A percentile compares a stretch with the other conserved stretches of the same genome.
Evolutionary conservation across 2,888 invertebrate genomes (phyloP).

Genomic region (Cabera pusaria): DNA sequence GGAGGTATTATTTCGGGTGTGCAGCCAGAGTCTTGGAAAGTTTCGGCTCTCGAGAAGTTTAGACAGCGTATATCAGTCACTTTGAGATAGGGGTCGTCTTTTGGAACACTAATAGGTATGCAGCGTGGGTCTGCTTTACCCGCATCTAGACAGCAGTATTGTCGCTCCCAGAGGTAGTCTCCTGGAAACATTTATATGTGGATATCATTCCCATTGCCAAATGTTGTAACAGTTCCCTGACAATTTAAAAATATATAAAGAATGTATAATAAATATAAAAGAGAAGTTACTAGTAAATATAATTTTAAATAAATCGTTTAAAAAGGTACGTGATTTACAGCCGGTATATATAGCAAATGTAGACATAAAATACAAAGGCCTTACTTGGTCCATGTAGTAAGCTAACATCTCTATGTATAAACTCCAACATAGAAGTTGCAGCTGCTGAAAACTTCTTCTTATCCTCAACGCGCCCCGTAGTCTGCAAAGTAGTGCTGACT

Average conservation of each 20-base stretch:
- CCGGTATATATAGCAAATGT: background rate
- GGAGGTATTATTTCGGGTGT: constrained; percentile 48
- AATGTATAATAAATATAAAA: too few relatives aligned
- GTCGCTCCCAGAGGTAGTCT: constrained; percentile 49
- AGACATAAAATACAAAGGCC: constrained; percentile 25
- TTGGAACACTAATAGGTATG: constrained; percentile 56
- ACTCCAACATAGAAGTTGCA: constrained; percentile 51
- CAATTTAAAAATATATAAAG: too few relatives aligned
- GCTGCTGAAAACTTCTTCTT: constrained; percentile 50
- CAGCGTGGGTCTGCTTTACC: constrained; percentile 50
- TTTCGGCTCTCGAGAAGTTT: constrained; percentile 66
- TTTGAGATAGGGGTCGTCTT: constrained; percentile 65
- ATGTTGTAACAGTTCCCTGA: too few relatives aligned
- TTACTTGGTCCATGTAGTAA: constrained; percentile 54
- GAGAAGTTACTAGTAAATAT: too few relatives aligned
- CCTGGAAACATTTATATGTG: constrained; percentile 42
- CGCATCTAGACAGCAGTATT: constrained; percentile 51
- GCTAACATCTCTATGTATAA: constrained; percentile 58
- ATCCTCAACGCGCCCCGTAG: constrained; percentile 53
- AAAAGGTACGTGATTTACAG: background rate
- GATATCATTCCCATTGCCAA: too few relatives aligned
- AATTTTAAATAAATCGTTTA: too few relatives aligned
- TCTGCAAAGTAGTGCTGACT: constrained; percentile 54
- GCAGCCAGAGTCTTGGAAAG: constrained; percentile 65
- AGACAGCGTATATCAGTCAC: constrained; percentile 63